Base-by-base conservation (phyloP, 2,888 invertebrate species). In the Euplexia lucipara region DNA sequence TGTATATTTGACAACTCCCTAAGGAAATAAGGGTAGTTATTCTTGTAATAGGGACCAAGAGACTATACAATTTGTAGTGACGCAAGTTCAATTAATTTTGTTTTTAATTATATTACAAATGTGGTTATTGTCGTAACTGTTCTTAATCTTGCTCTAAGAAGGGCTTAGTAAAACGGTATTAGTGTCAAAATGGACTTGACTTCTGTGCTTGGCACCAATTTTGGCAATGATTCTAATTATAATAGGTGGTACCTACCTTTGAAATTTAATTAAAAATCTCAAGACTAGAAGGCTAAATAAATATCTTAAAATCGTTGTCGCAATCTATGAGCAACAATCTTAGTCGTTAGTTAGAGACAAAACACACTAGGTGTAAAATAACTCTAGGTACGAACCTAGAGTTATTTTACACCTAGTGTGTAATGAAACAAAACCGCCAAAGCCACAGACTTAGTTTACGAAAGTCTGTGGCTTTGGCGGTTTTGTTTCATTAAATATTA, bases 101-200 rank as follows among this genome's bases (percentile, higher is more conserved):
- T n/a, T n/a, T n/a, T 22, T 32, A 49, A 34, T 53, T 30, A 12
- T 20, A 57, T 42, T 57, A 16, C 12, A 16, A n/a, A 35, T 2
- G 20, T n/a, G 6, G 9, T 12, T 42, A 20, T n/a, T 56, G 20
- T 68, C 8, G 42, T n/a, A 30, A 16, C 26, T 32, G 66, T 16
- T 65, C 20, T 20, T 64, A 61, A 20, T 48, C 8, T 18, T 9
- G n/a, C 9, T 37, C 18, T 65, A 62, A 51, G 32, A 41, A n/a
- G 18, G 67, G 39, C n/a, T 66, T 54, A 14, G 8, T 16, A 22
- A 39, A 34, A n/a, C n/a, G 7, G 12, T 26, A 41, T 41, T 54
- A 67, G 18, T 56, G 41, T 42, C 56, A 35, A 16, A 8, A 10
- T 26, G 1, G 8, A 20, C 5, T 51, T 34, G 42, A 42, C 60